A percentile compares a stretch with the other conserved stretches of the same genome.
Evolutionary conservation across 2,113 vertebrate genomes (phyloP).

Genomic region (Eublepharis macularius): DNA sequence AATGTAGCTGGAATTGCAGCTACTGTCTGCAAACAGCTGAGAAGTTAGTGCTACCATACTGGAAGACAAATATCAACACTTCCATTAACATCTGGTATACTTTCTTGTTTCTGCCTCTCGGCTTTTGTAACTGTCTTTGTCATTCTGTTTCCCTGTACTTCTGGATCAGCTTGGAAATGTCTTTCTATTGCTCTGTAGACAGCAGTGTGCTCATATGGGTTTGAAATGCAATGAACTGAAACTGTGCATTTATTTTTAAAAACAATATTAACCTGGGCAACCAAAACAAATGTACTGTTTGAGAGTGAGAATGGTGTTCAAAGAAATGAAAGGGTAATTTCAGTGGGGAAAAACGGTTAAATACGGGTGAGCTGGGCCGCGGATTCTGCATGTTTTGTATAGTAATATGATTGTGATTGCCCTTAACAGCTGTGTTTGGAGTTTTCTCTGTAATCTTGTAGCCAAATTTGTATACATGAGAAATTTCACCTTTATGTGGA

Average conservation of each 20-base stretch:
- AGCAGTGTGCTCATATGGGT: not conserved
- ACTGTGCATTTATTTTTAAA: not conserved
- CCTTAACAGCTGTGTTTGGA: too few species aligned
- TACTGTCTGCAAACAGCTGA: not conserved
- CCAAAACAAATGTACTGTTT: rapidly evolving
- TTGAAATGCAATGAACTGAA: not conserved
- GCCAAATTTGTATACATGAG: too few species aligned
- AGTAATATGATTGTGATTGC: not conserved
- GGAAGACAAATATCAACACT: not conserved
- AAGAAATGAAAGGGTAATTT: not conserved
- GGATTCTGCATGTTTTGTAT: not conserved
- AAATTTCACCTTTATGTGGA: too few species aligned
- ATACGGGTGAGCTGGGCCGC: not conserved
- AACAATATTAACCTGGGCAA: not conserved
- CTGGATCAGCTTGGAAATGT: constrained; percentile 2
- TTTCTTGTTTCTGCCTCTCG: constrained; percentile 14
- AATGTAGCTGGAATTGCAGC: not conserved
- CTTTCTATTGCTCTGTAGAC: constrained; percentile 3
- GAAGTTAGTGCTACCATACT: not conserved
- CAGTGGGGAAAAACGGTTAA: not conserved
- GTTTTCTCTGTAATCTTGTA: too few species aligned
- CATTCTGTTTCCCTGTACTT: not conserved
- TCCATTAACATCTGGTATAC: not conserved
- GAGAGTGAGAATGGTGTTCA: not conserved
- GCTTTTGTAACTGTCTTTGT: not conserved